Percentiles rank a stretch among this genome's conserved stretches.
phyloP scores from a whole-genome alignment of 2,888 invertebrate species.

The Apamea crenata region DNA sequence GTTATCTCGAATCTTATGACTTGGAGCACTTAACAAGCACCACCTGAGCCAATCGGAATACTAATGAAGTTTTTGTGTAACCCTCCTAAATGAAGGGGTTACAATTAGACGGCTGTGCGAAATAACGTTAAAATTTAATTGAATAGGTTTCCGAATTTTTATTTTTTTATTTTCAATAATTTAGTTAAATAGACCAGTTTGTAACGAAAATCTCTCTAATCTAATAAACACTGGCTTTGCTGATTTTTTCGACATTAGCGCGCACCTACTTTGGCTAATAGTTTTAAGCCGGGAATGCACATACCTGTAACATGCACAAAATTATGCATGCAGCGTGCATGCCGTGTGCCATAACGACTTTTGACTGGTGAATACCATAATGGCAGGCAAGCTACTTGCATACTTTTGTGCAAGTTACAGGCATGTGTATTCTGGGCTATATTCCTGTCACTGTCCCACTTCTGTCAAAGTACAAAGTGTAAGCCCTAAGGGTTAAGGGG shows the following conservation, averaged over 20 bases:
- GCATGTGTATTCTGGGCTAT: too few species aligned
- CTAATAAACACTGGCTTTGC: not conserved
- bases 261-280: not conserved
- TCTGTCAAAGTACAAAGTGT: not conserved
- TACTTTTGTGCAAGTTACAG: too few species aligned
- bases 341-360: too few species aligned
- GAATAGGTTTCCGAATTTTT: not conserved
- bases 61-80: slow-evolving; percentile 81
- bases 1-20: slow-evolving; percentile 1
- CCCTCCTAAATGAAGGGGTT: slow-evolving; percentile 60
- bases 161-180: not conserved
- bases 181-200: too few species aligned
- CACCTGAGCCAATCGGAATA: slow-evolving; percentile 80
- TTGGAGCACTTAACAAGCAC: slow-evolving; percentile 8
- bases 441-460: not conserved
- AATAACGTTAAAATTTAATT: slow-evolving; percentile 14
- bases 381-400: too few species aligned
- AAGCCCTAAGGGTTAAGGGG: not conserved
- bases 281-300: too few species aligned
- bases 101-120: slow-evolving; percentile 7
- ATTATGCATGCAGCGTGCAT: too few species aligned
- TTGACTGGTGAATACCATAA: too few species aligned
- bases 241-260: not conserved
- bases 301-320: too few species aligned
- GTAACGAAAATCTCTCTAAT: not conserved